Conservation (phyloP, 1,140 invertebrate species). For the honey bee (Apis mellifera) region DNA sequence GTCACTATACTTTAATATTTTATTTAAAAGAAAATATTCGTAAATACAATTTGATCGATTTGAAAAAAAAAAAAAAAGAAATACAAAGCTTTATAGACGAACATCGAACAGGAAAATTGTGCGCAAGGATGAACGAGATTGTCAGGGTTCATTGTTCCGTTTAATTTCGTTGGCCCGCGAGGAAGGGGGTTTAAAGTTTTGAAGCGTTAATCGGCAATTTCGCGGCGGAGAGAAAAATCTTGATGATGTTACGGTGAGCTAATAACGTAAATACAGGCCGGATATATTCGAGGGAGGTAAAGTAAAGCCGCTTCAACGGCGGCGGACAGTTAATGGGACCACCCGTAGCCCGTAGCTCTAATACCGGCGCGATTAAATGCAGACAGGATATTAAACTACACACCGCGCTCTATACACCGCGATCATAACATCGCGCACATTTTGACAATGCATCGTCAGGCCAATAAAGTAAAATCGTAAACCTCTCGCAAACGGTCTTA, state of each 20-base stretch:
- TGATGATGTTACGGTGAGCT: constrained; percentile 65
- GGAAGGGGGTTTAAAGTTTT: constrained; percentile 13
- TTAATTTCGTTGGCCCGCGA: constrained; percentile 46
- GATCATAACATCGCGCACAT: constrained; percentile 70
- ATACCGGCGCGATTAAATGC: constrained; percentile 77
- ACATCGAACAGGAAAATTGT: constrained; percentile 18
- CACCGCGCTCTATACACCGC: constrained; percentile 66
- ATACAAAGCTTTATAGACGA: not conserved
- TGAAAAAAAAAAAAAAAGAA: no score
- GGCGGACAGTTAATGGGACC: constrained; percentile 74
- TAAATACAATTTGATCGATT: no score
- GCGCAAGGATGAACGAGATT: constrained; percentile 21
- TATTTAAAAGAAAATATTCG: no score
- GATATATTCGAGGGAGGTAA: constrained; percentile 66
- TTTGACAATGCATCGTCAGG: constrained; percentile 76
- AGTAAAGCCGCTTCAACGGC: constrained; percentile 64
- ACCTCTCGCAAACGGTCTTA: constrained; percentile 68
- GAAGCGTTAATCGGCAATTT: constrained; percentile 62
- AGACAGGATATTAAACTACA: constrained; percentile 80
- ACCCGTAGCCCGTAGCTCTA: constrained; percentile 71
- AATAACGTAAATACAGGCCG: constrained; percentile 68
- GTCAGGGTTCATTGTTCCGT: constrained; percentile 37
- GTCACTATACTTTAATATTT: no score
- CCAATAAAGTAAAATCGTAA: constrained; percentile 76
- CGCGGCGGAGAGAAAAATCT: constrained; percentile 47